Evolutionary conservation across 2,888 invertebrate species (phyloP), one percentile per base, ranked within the genome.

Genomic region (Dromius quadrimaculatus): DNA sequence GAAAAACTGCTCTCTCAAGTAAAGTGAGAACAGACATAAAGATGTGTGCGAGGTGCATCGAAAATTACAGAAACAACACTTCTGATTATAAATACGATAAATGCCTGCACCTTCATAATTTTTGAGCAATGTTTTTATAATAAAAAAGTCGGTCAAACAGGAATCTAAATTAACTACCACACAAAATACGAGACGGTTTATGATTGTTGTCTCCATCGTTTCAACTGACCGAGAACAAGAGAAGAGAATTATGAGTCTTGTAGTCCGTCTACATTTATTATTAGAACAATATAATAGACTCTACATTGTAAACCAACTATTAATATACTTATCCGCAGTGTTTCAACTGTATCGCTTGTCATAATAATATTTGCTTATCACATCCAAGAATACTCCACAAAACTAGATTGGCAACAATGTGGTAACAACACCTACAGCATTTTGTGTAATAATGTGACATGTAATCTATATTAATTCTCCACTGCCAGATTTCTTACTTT

Each of bases 401-500:
- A 11, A 36, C 36, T 11, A 11, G n/a, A n/a, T 4, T 28, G 57
- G 17, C 34, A 32, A 34, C 17, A 54, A 6, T 19, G 19, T 11
- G 17, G 17, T 57, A 57, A 57, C 34, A 57, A 59, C 59, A 59
- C 59, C 59, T 59, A 59, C 32, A 17, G 6, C 19, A 20, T 19
- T 13, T 66, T 38, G n/a, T 11, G 36, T 59, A 61, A n/a, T n/a
- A n/a, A n/a, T 32, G 47, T 66, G 47, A 64, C 71, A 71, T 57
- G 66, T 71, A 66, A 71, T 71, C 66, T 66, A 65, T 71, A 71
- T 66, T 66, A 71, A 65, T 71, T 36, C 1, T 3, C n/a, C 19
- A 43, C 9, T 19, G 3, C n/a, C 2, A 6, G 43, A 43, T 19
- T 1, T 15, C 11, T 1, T 19, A 19, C 15, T 19, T 15, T n/a